Evolutionary conservation across 92 coral and sea anemone species (phyloP).

Genomic region (Diadumene lineata): DNA sequence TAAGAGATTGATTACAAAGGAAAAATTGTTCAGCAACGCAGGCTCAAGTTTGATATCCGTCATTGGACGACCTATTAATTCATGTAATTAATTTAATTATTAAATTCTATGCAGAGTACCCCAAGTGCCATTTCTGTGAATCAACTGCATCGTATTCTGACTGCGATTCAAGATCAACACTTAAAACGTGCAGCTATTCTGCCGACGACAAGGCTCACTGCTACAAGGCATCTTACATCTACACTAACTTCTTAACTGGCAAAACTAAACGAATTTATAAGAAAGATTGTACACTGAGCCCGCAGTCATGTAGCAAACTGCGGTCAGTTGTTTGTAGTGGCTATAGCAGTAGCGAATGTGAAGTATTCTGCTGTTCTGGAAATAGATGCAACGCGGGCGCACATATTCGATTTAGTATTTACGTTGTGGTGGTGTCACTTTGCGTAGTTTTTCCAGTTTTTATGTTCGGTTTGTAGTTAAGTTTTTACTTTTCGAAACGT

Average conservation of each 20-base stretch:
- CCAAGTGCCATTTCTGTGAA: constrained; percentile 6
- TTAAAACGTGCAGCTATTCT: constrained; percentile 3
- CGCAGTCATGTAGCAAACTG: not conserved
- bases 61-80: too few species aligned
- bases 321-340: constrained; percentile 7
- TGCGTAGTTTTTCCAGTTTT: not conserved
- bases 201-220: not conserved
- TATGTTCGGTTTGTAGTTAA: not conserved
- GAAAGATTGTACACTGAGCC: not conserved
- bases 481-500: not conserved
- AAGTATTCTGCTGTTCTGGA: constrained; percentile 3
- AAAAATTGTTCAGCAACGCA: not conserved
- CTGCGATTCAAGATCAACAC: not conserved
- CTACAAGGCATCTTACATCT: constrained; percentile 6
- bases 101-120: constrained; percentile 5
- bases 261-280: not conserved
- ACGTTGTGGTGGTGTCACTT: not conserved
- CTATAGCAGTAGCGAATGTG: not conserved
- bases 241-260: not conserved
- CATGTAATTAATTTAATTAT: not conserved
- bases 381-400: not conserved
- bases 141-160: not conserved
- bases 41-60: not conserved
- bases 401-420: not conserved
- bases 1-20: not conserved